Evolutionary conservation across 2,113 vertebrate genomes (phyloP), one percentile per base, ranked within the genome.

Genomic region (Bucco capensis): DNA sequence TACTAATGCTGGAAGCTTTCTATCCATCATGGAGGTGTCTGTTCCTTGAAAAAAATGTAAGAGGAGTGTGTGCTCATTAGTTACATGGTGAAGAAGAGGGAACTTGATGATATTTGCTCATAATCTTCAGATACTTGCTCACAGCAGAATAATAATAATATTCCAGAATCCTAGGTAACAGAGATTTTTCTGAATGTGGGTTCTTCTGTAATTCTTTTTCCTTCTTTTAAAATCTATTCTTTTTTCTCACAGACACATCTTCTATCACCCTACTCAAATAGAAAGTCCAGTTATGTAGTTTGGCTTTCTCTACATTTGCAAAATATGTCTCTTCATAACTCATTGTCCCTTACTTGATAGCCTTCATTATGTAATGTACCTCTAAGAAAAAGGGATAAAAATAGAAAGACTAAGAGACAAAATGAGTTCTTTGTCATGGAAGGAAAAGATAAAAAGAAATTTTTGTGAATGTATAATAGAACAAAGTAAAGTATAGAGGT

Each of bases 401-500:
- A 80, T 94, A 74, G 70, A 83, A 88, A 74, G 46, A 70, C 50
- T 47, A 77, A 80, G 69, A 66, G 51, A 47, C 42, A 71, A 86
- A 93, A 90, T 71, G 30, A 78, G 57, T 75, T 84, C 46, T 92
- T 88, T 92, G 44, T 67, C 90, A 57, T 19, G 46, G 37, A 79
- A 82, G 13, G 9, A 71, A 81, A 92, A 82, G 57, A 89, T 84
- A 51, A 87, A 91, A 87, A 56, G 8, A 81, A 62, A 14, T 19
- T 53, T 70, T 67, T 78, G 83, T 73, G 23, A 79, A 76, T 57
- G 53, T 61, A 23, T 82, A 69, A 35, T 38, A 81, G 51, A 91
- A 80, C 21, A 60, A 83, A 90, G 56, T 86, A 90, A 90, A 88
- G 88, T 66, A 78, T 60, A 86, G 67, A 77, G 60, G 51, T 81